Evolutionary conservation across 2,113 vertebrate genomes (phyloP), one percentile per base, ranked within the genome.

Genomic region (Neogobius melanostomus): DNA sequence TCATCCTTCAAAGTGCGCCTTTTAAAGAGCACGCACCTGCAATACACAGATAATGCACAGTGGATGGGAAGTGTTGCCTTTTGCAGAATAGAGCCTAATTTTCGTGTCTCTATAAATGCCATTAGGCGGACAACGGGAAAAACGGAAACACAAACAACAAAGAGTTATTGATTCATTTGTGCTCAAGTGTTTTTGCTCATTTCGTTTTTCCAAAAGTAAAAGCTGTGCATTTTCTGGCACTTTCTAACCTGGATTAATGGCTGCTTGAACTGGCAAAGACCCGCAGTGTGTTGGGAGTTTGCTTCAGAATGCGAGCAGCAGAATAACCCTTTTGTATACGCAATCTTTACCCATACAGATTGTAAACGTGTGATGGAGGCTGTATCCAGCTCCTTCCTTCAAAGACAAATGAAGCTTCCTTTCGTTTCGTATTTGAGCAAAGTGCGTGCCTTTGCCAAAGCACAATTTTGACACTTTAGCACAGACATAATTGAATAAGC

Each of bases 1-100:
- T 85, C 81, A 74, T 74, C 76, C 69, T 84, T 86, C 79, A 85
- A 87, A 83, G 81, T 46, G 79, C 43, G 76, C 66, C 72, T 77
- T 71, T 79, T 83, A 87, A 89, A 88, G 84, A 82, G 54, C 79
- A 83, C 76, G 51, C n/a, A 64, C 66, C 71, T 60, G 0, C 68
- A 2, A 36, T 65, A 80, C 56, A 64, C 66, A 56, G 70, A 66
- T 79, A 70, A 69, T 82, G 72, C 75, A 68, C 74, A 47, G 72
- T 66, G 65, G 77, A 72, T 73, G 56, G 59, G 76, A 82, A 76
- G 12, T 8, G 49, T 71, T 76, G 64, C 36, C 43, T 56, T 56
- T 59, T 3, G 64, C 72, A 68, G 68, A 47, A 69, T 64, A 69
- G 43, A 71, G 60, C 47, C 50, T 46, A 44, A 9, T 11, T 7